These are phyloP conservation scores for Drosophila bunnanda DNA, from an alignment of 2,888 invertebrate genomes.

Conservation along the genomic window DNA sequence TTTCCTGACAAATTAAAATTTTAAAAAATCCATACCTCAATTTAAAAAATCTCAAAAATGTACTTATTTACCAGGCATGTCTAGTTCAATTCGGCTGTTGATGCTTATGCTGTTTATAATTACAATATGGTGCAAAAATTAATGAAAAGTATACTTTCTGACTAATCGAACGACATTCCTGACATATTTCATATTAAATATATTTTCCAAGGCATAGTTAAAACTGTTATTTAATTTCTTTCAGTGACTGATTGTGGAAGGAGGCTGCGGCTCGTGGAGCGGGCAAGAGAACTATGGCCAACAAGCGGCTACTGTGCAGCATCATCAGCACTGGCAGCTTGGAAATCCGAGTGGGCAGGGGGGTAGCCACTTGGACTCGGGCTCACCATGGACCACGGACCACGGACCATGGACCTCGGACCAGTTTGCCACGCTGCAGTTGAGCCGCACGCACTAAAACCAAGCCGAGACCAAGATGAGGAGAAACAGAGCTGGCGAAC, in stretches of 20 bases:
- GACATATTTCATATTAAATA: background rate
- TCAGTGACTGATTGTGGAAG: conserved; percentile 34
- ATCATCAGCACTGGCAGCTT: conserved; percentile 22
- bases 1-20: no score
- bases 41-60: no score
- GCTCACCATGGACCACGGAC: conserved; percentile 4
- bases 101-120: no score
- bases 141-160: no score
- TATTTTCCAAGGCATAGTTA: background rate
- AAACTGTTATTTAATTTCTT: background rate
- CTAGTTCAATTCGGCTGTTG: no score
- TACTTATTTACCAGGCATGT: no score
- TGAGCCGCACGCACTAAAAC: conserved; percentile 77
- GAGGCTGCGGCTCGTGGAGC: conserved; percentile 4
- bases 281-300: conserved; percentile 39
- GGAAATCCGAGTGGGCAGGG: background rate
- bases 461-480: conserved; percentile 51
- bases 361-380: conserved; percentile 21
- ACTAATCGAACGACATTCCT: no score
- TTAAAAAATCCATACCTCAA: no score
- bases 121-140: no score
- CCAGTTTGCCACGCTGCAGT: conserved; percentile 72
- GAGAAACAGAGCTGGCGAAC: conserved; percentile 22
- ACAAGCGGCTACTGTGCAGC: conserved; percentile 55
- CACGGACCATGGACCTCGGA: conserved; percentile 21